These are phyloP conservation scores for Oryzias celebensis DNA, from an alignment of 2,113 vertebrate genomes.

Conservation along the genomic window DNA sequence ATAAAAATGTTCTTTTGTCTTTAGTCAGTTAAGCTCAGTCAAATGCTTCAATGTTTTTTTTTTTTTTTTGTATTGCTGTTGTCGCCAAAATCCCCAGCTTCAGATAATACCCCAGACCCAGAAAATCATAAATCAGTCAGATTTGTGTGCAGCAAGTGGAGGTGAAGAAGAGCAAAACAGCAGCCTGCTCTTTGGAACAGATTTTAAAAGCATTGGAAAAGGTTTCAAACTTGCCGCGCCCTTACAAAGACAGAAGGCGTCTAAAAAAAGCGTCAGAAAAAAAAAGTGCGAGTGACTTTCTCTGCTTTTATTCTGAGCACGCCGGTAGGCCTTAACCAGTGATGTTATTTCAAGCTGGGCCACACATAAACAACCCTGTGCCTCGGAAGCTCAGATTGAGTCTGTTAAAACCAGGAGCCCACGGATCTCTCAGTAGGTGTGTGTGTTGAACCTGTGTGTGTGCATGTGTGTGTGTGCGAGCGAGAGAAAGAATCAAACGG, in stretches of 20 bases:
- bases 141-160: neutral
- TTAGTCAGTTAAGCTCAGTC: too few relatives aligned
- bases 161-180: neutral
- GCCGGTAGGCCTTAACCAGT: slow-evolving; percentile 34
- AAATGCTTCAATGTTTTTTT: too few relatives aligned
- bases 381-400: slow-evolving; percentile 40
- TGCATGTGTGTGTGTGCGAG: slow-evolving; percentile 13
- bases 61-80: too few relatives aligned
- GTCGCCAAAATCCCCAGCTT: too few relatives aligned
- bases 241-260: neutral
- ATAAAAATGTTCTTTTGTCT: too few relatives aligned
- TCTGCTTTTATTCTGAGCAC: slow-evolving; percentile 24
- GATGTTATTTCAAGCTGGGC: slow-evolving; percentile 41
- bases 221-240: neutral
- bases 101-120: neutral
- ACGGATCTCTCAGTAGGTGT: slow-evolving; percentile 25
- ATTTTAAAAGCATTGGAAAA: neutral
- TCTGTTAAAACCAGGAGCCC: slow-evolving; percentile 42
- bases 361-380: slow-evolving; percentile 42
- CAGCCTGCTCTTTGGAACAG: neutral
- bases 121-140: neutral
- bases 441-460: neutral
- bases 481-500: slow-evolving; percentile 43
- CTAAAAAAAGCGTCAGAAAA: slow-evolving; percentile 1
- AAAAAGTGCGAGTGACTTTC: slow-evolving; percentile 36